Percentiles rank a stretch among this genome's conserved stretches.
Evolutionary conservation across 2,113 vertebrate genomes (phyloP).

Genomic region (Myiopsitta monachus): DNA sequence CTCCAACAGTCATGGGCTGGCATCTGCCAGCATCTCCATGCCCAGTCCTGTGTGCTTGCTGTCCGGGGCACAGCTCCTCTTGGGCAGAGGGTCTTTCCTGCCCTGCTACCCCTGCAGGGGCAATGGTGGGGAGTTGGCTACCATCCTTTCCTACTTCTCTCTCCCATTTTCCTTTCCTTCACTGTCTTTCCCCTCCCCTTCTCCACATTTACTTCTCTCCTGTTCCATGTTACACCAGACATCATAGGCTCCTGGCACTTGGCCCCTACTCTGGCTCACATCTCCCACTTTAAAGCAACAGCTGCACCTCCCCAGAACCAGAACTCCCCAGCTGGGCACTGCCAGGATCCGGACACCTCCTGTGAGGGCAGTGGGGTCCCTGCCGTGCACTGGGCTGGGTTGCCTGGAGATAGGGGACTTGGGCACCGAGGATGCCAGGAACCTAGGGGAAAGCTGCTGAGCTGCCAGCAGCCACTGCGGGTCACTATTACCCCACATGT

Average conservation of each 20-base stretch:
- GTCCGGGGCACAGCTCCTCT: not conserved
- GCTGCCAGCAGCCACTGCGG: not conserved
- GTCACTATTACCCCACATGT: not conserved
- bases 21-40: not conserved
- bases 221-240: not conserved
- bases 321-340: rapidly evolving
- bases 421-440: not conserved
- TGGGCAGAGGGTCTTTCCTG: not conserved
- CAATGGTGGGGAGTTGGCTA: not conserved
- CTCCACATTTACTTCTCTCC: not conserved
- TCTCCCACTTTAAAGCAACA: not conserved
- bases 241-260: not conserved
- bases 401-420: no score
- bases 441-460: not conserved
- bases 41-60: not conserved
- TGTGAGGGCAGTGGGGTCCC: rapidly evolving
- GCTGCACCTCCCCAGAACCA: not conserved
- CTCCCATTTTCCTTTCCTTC: not conserved
- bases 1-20: not conserved
- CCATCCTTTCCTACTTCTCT: not conserved
- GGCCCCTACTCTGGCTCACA: not conserved
- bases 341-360: not conserved
- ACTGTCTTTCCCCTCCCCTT: rapidly evolving
- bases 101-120: rapidly evolving
- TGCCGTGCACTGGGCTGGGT: not conserved